Base-by-base conservation (phyloP, 2,113 vertebrate species). In the Taxidea taxus region DNA sequence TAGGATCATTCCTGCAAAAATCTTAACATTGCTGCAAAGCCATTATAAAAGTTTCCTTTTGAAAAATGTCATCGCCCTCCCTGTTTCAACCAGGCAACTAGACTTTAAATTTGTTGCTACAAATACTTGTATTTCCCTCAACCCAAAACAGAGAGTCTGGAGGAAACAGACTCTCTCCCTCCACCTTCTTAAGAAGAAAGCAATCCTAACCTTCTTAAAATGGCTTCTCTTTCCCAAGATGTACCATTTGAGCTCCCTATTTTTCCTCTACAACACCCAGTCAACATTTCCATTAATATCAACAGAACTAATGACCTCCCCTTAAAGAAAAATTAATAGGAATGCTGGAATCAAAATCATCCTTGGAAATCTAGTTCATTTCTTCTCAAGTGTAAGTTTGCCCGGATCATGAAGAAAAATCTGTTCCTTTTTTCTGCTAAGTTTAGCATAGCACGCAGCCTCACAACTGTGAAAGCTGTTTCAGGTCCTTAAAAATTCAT, bases 141-240 rank as follows among this genome's bases (percentile, higher is more conserved):
- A 94, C 37, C 72, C 68, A 88, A 91, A 47, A 90, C 25, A 39
- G 12, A 85, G 34, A 51, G 49, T 91, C 60, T 80, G 56, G 6
- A 96, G 85, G 72, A 92, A 96, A 91, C 29, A 95, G 56, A 92
- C 21, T 87, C 54, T 44, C 25, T 90, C 54, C 49, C 39, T 86
- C 34, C 4, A 37, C 51, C 47, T 89, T 81, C 60, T 86, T 18
- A 87, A 31, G 21, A 39, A 95, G 92, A 93, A 96, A 97, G 84
- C 75, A 94, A 80, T 60, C 66, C 34, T 66, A 95, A 91, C 81
- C 84, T 96, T 96, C 82, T 91, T 97, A 97, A 98, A 95, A 96
- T 96, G 92, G 83, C 78, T 97, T 42, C 56, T 97, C 3, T 20
- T 95, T 88, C 7, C 9, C 54, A 96, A 95, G n/a, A 91, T 25